Evolutionary conservation across 2,797 vertebrate genomes (phyloP).

Genomic region (Sebastolobus altivelis): DNA sequence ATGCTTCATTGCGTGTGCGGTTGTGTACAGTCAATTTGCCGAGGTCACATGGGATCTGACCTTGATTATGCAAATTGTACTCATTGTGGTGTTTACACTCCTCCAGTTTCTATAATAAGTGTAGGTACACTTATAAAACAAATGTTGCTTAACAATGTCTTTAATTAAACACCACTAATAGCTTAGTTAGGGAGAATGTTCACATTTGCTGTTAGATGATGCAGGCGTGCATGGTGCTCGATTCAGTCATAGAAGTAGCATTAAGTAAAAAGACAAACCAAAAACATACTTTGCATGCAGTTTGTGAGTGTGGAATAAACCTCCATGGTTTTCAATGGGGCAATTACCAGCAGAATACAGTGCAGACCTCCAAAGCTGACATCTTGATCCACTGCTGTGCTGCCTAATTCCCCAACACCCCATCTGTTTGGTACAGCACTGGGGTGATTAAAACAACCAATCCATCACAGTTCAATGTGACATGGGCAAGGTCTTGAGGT

Average conservation of each 20-base stretch:
- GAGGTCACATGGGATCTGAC: slow-evolving; percentile 17
- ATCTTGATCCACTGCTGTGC: slow-evolving; percentile 49
- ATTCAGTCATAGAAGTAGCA: not conserved
- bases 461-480: slow-evolving; percentile 11
- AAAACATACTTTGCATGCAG: not conserved
- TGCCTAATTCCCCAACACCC: slow-evolving; percentile 11
- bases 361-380: slow-evolving; percentile 22
- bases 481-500: not conserved
- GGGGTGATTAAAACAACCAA: slow-evolving; percentile 35
- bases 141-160: not conserved
- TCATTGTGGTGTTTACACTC: not conserved
- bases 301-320: slow-evolving; percentile 20
- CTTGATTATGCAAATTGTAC: slow-evolving; percentile 15
- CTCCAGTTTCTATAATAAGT: not conserved
- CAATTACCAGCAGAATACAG: slow-evolving; percentile 10
- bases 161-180: not conserved
- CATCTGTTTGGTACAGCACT: not conserved
- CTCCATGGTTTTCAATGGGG: not conserved
- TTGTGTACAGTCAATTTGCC: not conserved
- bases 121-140: not conserved
- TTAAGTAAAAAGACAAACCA: not conserved
- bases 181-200: not conserved
- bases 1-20: not conserved
- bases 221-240: not conserved
- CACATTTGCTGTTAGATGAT: not conserved